Evolutionary conservation across 1,140 invertebrate species (phyloP), one percentile per base, ranked within the genome.

Genomic region (Drosophila azteca): DNA sequence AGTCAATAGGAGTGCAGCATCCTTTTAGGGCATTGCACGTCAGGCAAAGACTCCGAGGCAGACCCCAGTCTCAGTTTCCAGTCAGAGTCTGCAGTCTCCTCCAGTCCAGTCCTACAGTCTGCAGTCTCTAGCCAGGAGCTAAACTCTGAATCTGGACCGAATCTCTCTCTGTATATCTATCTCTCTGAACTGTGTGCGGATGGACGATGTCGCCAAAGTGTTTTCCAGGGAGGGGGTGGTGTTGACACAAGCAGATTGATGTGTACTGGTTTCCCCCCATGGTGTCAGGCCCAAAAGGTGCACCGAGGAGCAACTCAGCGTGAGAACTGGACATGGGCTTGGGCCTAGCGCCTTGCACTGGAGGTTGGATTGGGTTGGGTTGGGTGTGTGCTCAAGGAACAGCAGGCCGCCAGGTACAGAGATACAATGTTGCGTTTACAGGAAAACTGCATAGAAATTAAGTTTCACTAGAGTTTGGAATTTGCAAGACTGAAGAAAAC

Each of bases 11-110:
- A 88, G 83, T 88, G 76, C 83, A 88, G 72, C 49, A 66, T 88
- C 83, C 83, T 88, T 88, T 88, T 88, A 88, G 83, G 83, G 83
- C 83, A 88, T 85, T 84, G 81, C 82, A 79, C 79, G 76, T 79
- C 83, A 67, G 70, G 11, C 31, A 26, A 26, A 5, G 24, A 26
- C 4, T 26, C 17, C 17, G 17, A 20, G 17, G 17, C 24, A 26
- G 31, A 11, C 11, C 35, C 35, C 4, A 39, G 35, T 39, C 35
- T 39, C 31, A 35, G 31, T 35, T 35, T 0, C 31, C 1, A 35
- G 31, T 35, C 31, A 31, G 11, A 53, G 71, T 50, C 79, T 75
- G 74, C 69, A 79, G 77, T 64, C 72, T 29, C 20, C 29, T 31
- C 29, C 8, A 31, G 29, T 8, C 7, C 8, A 31, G 29, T 8